These are phyloP conservation scores for Ciconia maguari DNA, from an alignment of 2,113 vertebrate species.

Conservation along the genomic window DNA sequence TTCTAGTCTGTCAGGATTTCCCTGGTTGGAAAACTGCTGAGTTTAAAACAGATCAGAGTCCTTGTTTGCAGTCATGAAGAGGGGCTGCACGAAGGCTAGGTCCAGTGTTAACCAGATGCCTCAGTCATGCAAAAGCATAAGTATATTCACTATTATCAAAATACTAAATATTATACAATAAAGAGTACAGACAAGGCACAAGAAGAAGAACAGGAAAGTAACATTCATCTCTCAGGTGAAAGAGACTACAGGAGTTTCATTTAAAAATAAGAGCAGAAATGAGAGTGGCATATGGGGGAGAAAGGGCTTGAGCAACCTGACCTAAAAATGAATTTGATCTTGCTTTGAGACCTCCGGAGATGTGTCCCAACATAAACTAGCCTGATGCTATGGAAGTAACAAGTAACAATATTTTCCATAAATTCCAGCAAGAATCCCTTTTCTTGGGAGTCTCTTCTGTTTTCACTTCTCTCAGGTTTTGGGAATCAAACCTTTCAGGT, in stretches of 20 bases:
- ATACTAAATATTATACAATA: not conserved
- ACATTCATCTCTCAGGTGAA: not conserved
- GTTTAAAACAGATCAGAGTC: not conserved
- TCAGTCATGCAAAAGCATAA: not conserved
- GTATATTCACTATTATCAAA: not conserved
- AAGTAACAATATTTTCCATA: not conserved
- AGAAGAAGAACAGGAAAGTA: not conserved
- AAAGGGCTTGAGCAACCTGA: not conserved
- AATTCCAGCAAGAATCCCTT: not conserved
- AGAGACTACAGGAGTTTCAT: not conserved
- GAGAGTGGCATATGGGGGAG: not conserved
- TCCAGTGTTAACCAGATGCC: not conserved
- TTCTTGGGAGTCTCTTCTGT: not conserved
- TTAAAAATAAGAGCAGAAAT: not conserved
- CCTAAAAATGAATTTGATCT: not conserved
- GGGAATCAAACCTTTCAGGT: not conserved
- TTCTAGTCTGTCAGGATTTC: not conserved
- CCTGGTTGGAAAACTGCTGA: not conserved
- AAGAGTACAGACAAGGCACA: not conserved
- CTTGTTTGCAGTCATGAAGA: not conserved
- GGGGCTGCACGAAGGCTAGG: not conserved
- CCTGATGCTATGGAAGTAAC: not conserved
- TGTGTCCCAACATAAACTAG: not conserved
- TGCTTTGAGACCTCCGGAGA: not conserved
- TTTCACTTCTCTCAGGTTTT: not conserved